Evolutionary conservation across 2,797 vertebrate genomes (phyloP).

Genomic region (Eulemur albifrons): DNA sequence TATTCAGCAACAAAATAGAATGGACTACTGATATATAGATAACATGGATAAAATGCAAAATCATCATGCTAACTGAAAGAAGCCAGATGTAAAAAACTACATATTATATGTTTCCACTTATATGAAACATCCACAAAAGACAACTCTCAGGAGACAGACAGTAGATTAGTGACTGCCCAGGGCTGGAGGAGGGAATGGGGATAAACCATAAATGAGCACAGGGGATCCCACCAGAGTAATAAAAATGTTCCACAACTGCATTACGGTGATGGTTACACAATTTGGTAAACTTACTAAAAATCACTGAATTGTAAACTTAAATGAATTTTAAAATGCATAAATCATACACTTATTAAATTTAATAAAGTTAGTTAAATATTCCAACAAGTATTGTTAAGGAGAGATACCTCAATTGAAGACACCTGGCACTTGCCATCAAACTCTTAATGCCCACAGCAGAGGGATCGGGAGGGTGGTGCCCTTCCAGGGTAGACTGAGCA

Average conservation of each 20-base stretch:
- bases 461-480: not conserved
- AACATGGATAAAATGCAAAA: not conserved
- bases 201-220: not conserved
- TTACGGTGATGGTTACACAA: not conserved
- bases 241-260: not conserved
- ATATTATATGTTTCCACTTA: not conserved
- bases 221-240: accelerated
- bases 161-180: not conserved
- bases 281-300: not conserved
- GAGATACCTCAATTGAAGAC: not conserved
- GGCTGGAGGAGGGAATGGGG: not conserved
- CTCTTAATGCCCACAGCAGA: not conserved
- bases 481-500: not conserved
- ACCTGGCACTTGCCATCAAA: not conserved
- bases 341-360: not conserved
- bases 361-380: not conserved
- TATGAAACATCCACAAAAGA: not conserved
- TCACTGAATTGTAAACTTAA: not conserved
- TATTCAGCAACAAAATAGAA: not conserved
- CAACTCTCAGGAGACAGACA: not conserved
- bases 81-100: not conserved
- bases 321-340: slow-evolving; percentile 3
- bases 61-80: not conserved
- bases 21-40: not conserved
- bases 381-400: not conserved